Evolutionary conservation across 2,113 vertebrate genomes (phyloP), one percentile per base, ranked within the genome.

Genomic region (Larimichthys polyactis): DNA sequence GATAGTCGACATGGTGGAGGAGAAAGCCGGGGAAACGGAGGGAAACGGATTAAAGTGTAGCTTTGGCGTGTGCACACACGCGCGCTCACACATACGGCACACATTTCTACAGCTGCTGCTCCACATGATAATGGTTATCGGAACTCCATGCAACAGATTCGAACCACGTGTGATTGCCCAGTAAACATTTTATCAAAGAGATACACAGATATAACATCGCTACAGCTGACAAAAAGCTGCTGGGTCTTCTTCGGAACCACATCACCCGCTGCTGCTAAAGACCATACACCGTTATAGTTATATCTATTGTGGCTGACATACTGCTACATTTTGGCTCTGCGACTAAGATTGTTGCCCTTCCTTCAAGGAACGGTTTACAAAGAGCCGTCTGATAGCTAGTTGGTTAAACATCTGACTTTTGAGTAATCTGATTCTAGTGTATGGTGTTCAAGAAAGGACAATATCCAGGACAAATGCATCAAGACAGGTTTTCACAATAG

Each of bases 271-370:
- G 75, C 60, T 81, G 67, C 72, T 65, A 69, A 57, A 32, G 57
- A 73, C 19, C 58, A 32, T 4, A 20, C 27, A 58, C 51, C 17
- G 51, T 5, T 2, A 60, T 12, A 44, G 43, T 5, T 2, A 60
- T 12, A 44, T 36, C 54, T 68, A 40, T 17, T 69, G 24, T 55
- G 64, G 14, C 54, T 79, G 63, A 70, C 24, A 62, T 4, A 20
- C 32, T 90, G 92, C 92, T 93, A 93, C 92, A 92, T 84, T 49
- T 84, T 3, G 11, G 46, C 40, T 78, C 74, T 58, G 48, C 55
- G 5, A 29, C n/a, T 15, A 17, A 52, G 19, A 52, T n/a, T 60
- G 8, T 75, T 27, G 3, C 59, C 69, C 20, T 81, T 14, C 4
- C 52, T 29, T 46, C 14, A 20, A 62, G 54, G 14, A 52, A 43